phyloP scores from a whole-genome alignment of 1,140 invertebrate species.

The Calephelis virginiensis region DNA sequence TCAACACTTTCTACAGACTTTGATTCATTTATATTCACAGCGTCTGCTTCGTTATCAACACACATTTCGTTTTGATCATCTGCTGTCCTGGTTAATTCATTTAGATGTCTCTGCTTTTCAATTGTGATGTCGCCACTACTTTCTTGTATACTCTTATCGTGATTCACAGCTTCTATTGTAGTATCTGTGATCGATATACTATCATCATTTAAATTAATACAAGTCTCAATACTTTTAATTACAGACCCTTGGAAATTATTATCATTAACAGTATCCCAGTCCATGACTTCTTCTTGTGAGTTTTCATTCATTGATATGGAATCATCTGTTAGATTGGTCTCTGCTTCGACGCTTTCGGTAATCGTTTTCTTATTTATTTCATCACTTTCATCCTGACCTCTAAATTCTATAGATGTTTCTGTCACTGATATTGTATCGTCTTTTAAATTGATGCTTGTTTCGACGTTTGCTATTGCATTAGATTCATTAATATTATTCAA shows the following conservation, averaged over 20 bases:
- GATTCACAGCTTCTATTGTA: conserved; percentile 15
- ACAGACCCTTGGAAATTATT: background rate
- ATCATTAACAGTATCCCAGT: background rate
- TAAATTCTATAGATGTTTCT: background rate
- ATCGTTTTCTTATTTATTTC: background rate
- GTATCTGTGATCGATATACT: conserved; percentile 41
- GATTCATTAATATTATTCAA: conserved; percentile 5
- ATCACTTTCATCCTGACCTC: background rate
- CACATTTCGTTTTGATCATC: background rate
- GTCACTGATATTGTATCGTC: conserved; percentile 24
- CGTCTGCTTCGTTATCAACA: background rate
- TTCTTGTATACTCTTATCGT: conserved; percentile 1
- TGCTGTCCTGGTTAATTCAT: background rate
- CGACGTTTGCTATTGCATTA: conserved; percentile 6
- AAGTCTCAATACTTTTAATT: conserved; percentile 19
- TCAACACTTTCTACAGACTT: too few species aligned
- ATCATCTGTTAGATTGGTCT: background rate
- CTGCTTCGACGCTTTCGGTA: background rate
- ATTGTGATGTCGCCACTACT: background rate
- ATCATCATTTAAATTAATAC: conserved; percentile 38
- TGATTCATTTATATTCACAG: too few species aligned
- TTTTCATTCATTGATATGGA: background rate
- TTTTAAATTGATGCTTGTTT: conserved; percentile 32
- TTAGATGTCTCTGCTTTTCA: background rate
- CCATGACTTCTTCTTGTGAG: conserved; percentile 16